These are phyloP conservation scores for Chaenodraco wilsoni DNA, from an alignment of 2,797 vertebrate genomes.

Conservation along the genomic window DNA sequence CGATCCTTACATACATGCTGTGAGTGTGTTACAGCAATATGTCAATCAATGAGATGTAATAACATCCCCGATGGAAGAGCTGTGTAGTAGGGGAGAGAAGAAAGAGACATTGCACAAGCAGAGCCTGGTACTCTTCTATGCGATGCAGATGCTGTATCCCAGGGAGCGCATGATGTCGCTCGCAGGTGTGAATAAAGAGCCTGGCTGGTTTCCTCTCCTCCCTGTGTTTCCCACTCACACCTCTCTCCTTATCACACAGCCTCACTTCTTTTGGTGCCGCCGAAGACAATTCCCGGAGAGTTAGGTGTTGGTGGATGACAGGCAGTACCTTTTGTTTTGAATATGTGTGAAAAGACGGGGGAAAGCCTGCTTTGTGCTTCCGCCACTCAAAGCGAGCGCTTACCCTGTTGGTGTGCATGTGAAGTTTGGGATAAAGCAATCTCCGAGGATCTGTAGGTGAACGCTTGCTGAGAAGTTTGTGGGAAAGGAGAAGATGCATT, in stretches of 20 bases:
- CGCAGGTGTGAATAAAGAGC: slow-evolving; percentile 73
- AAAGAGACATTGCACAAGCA: slow-evolving; percentile 10
- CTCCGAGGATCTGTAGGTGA: slow-evolving; percentile 32
- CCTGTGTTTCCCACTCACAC: slow-evolving; percentile 59
- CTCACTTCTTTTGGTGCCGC: slow-evolving; percentile 52
- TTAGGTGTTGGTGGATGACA: slow-evolving; percentile 49
- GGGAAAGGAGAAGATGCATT: slow-evolving; percentile 11
- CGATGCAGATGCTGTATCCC: slow-evolving; percentile 36
- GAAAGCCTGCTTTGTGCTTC: slow-evolving; percentile 44
- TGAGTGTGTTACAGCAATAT: slow-evolving; percentile 24
- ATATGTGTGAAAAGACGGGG: slow-evolving; percentile 38
- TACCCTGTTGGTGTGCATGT: slow-evolving; percentile 29
- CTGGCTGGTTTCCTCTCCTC: slow-evolving; percentile 60
- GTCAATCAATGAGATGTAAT: slow-evolving; percentile 49
- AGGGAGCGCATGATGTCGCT: slow-evolving; percentile 56
- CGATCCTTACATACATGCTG: not conserved
- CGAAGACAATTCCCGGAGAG: slow-evolving; percentile 47
- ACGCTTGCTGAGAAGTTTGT: slow-evolving; percentile 22
- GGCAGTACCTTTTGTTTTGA: slow-evolving; percentile 50
- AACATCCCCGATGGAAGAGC: slow-evolving; percentile 35
- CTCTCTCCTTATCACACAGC: slow-evolving; percentile 56
- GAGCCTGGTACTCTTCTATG: slow-evolving; percentile 17
- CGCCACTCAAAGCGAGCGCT: slow-evolving; percentile 42
- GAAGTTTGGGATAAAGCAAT: slow-evolving; percentile 19
- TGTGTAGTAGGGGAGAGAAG: slow-evolving; percentile 18